Conservation (phyloP, 2,113 vertebrate species). For the Climacteris rufus region DNA sequence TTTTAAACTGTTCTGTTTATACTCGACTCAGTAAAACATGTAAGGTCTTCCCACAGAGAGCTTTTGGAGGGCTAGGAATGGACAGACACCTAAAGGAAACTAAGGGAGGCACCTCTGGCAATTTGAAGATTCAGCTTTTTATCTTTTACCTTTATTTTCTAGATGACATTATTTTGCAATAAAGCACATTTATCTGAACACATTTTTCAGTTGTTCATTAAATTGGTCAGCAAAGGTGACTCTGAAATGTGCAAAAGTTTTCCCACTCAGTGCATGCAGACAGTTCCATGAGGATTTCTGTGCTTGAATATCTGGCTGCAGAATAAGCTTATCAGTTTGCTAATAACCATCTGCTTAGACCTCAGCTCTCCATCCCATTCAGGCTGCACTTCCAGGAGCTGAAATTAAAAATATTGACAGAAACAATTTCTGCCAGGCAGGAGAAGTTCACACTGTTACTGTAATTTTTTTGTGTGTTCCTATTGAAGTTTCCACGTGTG, state of each 20-base stretch:
- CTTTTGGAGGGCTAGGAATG: not conserved
- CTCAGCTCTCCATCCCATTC: not conserved
- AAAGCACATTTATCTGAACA: not conserved
- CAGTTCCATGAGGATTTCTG: not conserved
- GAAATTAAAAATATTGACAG: constrained; percentile 54
- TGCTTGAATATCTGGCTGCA: not conserved
- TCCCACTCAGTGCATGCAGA: not conserved
- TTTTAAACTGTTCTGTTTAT: constrained; percentile 29
- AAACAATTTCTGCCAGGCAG: constrained; percentile 35
- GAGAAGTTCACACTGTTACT: not conserved
- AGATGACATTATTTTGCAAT: not conserved
- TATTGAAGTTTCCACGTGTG: not conserved
- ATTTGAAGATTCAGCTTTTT: not conserved
- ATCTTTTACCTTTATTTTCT: not conserved
- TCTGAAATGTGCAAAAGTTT: not conserved
- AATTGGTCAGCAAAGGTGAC: not conserved
- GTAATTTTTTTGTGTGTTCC: not conserved
- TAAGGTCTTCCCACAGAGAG: not conserved
- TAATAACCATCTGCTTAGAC: constrained; percentile 18
- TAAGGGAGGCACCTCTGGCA: not conserved
- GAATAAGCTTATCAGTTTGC: not conserved
- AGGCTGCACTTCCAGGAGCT: not conserved
- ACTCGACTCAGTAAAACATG: not conserved
- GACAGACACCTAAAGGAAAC: not conserved
- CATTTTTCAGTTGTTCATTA: not conserved